These are phyloP conservation scores for Lipotes vexillifer DNA, from an alignment of 2,113 vertebrate genomes.

Conservation along the genomic window DNA sequence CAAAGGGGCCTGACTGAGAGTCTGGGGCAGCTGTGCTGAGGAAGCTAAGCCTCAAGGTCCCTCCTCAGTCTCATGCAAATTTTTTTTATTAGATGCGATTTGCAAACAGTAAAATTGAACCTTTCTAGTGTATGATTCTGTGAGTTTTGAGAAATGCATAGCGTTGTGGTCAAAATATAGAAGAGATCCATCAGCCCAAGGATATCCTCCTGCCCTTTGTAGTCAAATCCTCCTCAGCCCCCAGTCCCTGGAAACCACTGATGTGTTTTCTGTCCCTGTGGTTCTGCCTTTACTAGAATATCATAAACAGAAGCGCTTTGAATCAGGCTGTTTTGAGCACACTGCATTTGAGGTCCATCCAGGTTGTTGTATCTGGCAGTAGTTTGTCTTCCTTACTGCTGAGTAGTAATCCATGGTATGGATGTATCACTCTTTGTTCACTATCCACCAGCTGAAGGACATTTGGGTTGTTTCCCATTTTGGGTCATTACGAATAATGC, in stretches of 20 bases:
- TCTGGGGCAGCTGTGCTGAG: background rate
- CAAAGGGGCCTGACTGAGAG: background rate
- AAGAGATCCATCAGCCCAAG: background rate
- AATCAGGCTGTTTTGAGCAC: background rate
- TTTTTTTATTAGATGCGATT: background rate
- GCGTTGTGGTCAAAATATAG: background rate
- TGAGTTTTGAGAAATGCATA: background rate
- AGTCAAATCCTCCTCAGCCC: background rate
- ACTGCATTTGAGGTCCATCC: background rate
- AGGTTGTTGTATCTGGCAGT: fast-evolving
- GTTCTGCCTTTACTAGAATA: background rate
- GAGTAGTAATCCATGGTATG: fast-evolving
- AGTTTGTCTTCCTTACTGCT: background rate
- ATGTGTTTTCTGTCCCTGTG: background rate
- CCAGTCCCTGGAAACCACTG: background rate
- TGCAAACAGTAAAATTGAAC: background rate
- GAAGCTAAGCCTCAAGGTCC: background rate
- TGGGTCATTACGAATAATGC: background rate
- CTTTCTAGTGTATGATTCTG: background rate
- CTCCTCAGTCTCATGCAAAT: too few relatives aligned
- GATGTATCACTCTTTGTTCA: fast-evolving
- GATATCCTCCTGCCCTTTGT: too few relatives aligned
- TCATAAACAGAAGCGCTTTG: too few relatives aligned
- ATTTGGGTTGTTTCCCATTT: background rate
- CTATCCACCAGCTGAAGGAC: background rate